These are phyloP conservation scores for Bombus fervidus DNA, from an alignment of 1,140 invertebrate genomes.

Conservation along the genomic window DNA sequence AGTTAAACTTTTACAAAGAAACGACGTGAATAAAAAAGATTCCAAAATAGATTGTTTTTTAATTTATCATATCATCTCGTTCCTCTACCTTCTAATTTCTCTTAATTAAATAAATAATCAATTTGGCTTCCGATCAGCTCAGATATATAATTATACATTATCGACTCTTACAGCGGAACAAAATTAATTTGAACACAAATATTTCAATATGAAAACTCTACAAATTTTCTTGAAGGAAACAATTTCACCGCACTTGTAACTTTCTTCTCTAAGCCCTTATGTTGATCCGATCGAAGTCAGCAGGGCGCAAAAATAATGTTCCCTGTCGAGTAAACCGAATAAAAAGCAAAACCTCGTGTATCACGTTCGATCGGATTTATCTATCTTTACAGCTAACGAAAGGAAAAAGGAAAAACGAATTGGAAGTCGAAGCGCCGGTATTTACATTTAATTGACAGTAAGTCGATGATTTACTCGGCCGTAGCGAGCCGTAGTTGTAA, in stretches of 20 bases:
- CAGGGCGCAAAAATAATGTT: neutral
- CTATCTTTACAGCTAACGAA: neutral
- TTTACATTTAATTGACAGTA: neutral
- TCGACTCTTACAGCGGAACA: too few relatives aligned
- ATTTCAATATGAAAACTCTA: neutral
- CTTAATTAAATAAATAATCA: neutral
- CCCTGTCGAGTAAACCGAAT: neutral
- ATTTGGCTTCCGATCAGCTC: neutral
- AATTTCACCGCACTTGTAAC: neutral
- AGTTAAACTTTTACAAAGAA: too few relatives aligned
- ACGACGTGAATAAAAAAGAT: too few relatives aligned
- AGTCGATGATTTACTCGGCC: constrained; percentile 13
- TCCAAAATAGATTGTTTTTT: too few relatives aligned
- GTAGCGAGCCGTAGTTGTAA: neutral
- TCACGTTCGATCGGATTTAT: neutral
- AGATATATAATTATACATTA: too few relatives aligned
- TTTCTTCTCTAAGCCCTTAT: neutral
- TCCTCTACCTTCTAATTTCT: neutral
- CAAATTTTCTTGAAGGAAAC: too few relatives aligned
- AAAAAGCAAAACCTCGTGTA: neutral
- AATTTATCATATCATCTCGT: neutral
- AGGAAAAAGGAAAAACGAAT: neutral
- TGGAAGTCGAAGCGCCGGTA: neutral
- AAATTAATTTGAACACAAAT: neutral
- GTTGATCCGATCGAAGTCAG: neutral